Conservation (phyloP, 2,888 invertebrate species). For the Trissonchulus latispiculum region DNA sequence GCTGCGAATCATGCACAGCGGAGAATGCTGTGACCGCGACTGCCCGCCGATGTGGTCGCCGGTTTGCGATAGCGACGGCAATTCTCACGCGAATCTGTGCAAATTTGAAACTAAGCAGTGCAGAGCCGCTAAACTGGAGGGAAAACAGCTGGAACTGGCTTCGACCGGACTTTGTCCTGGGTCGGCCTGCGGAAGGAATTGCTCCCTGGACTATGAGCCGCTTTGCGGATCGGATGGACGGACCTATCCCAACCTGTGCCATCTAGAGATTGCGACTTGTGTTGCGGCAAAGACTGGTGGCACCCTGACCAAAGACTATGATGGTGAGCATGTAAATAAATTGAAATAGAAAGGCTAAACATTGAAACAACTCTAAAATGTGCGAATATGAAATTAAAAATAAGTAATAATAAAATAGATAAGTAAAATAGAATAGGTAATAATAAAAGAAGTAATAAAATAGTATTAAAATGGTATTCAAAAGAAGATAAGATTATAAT, state of each 20-base stretch:
- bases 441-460: no score
- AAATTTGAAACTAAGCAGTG: not conserved
- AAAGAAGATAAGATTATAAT: no score
- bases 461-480: no score
- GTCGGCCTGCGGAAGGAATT: not conserved
- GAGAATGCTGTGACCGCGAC: conserved; percentile 9
- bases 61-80: conserved; percentile 10
- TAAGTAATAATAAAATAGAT: no score
- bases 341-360: no score
- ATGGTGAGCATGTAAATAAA: no score
- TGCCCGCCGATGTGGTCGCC: conserved; percentile 15
- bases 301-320: not conserved
- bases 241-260: conserved; percentile 14
- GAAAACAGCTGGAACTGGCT: not conserved
- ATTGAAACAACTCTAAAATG: no score
- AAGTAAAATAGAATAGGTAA: no score
- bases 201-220: not conserved
- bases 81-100: conserved; percentile 10
- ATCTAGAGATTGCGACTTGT: conserved; percentile 1
- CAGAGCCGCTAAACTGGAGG: not conserved
- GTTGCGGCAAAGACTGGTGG: not conserved
- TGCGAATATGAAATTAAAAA: no score
- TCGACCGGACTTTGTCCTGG: not conserved
- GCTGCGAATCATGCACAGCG: conserved; percentile 3
- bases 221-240: conserved; percentile 10